Evolutionary conservation across 2,888 invertebrate genomes (phyloP).

Genomic region (Lithosia quadra): DNA sequence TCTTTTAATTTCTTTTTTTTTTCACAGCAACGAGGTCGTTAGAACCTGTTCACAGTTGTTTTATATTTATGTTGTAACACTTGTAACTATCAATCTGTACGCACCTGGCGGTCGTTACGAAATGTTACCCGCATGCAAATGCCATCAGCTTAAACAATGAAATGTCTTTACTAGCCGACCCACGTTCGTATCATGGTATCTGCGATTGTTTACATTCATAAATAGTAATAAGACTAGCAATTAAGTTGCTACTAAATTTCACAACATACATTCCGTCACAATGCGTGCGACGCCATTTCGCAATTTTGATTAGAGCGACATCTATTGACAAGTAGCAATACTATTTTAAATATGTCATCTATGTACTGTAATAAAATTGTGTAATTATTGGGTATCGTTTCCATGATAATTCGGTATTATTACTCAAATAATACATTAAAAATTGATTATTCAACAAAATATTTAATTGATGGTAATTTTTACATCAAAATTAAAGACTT

Average conservation of each 20-base stretch:
- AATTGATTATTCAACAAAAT: neutral
- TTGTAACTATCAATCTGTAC: conserved; percentile 51
- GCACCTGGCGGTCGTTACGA: conserved; percentile 58
- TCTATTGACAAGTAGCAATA: conserved; percentile 60
- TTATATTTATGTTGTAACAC: too few species aligned
- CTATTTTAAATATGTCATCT: conserved; percentile 24
- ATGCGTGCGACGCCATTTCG: conserved; percentile 47
- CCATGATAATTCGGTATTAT: neutral
- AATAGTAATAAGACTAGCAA: conserved; percentile 63
- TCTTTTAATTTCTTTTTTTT: conserved; percentile 32
- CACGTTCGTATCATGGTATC: conserved; percentile 61
- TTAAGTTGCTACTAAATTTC: conserved; percentile 55
- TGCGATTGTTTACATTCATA: conserved; percentile 64
- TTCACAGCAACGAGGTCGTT: conserved; percentile 35
- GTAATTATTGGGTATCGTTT: neutral
- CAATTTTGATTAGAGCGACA: conserved; percentile 57
- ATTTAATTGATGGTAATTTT: too few species aligned
- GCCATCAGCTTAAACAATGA: conserved; percentile 66
- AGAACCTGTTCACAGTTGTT: conserved; percentile 40
- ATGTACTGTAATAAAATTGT: neutral
- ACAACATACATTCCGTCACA: conserved; percentile 47
- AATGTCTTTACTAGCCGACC: conserved; percentile 61
- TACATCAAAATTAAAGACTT: conserved; percentile 15
- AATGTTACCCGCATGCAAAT: conserved; percentile 66
- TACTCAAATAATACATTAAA: neutral